Conservation (phyloP, 2,888 invertebrate species). For the Drosophila borealis region DNA sequence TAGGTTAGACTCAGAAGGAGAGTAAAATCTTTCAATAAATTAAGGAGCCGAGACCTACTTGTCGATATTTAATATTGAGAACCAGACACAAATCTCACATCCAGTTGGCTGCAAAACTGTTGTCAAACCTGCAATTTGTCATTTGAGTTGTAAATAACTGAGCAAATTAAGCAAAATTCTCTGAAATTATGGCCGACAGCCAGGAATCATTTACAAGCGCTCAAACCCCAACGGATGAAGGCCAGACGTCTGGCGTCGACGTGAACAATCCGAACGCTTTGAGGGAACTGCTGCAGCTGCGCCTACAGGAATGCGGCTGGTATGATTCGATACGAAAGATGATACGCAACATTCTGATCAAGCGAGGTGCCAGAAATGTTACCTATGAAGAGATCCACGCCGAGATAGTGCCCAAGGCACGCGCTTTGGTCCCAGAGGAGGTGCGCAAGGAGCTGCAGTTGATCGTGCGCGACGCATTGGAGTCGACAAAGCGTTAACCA, state of each 20-base stretch:
- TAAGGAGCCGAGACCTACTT: too few relatives aligned
- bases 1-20: too few relatives aligned
- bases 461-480: background rate
- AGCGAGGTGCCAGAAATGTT: constrained; percentile 86
- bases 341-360: constrained; percentile 91
- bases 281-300: background rate
- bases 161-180: too few relatives aligned
- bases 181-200: too few relatives aligned
- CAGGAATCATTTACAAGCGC: too few relatives aligned
- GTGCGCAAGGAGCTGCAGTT: constrained; percentile 93
- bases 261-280: background rate
- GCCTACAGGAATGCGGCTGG: background rate
- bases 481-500: background rate
- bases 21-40: too few relatives aligned
- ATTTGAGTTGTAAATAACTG: too few relatives aligned
- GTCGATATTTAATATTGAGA: too few relatives aligned
- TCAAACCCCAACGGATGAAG: background rate
- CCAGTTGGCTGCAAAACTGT: too few relatives aligned
- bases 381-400: constrained; percentile 92
- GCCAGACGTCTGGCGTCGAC: background rate
- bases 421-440: constrained; percentile 93
- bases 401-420: constrained; percentile 93
- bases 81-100: too few relatives aligned
- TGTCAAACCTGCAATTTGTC: too few relatives aligned
- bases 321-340: background rate